These are phyloP conservation scores for Rhimphoctona megacephalus DNA, from an alignment of 2,888 invertebrate species.

Conservation along the genomic window DNA sequence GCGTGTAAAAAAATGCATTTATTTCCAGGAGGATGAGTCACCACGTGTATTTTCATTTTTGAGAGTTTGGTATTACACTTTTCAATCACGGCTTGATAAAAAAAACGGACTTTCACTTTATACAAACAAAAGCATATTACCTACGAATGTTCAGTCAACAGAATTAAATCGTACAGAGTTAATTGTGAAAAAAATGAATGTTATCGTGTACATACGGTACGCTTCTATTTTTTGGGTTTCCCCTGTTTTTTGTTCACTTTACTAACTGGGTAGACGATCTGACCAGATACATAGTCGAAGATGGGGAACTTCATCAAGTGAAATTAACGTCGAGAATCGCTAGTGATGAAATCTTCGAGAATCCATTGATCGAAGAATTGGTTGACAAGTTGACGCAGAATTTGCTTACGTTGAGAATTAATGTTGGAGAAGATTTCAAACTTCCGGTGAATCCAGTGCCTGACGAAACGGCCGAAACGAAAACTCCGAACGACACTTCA, in stretches of 20 bases:
- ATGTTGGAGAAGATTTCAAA: neutral
- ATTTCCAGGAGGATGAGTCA: too few species aligned
- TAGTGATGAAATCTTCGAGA: neutral
- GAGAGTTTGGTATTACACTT: too few species aligned
- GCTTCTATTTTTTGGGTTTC: neutral
- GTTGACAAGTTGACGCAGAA: neutral
- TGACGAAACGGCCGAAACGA: neutral
- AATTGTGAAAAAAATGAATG: neutral
- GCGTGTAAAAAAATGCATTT: too few species aligned
- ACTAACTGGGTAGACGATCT: neutral
- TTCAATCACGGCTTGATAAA: too few species aligned
- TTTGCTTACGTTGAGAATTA: neutral
- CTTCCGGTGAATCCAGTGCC: too few species aligned
- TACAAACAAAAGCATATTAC: too few species aligned
- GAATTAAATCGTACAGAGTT: neutral
- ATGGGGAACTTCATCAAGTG: neutral
- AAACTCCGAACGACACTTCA: neutral
- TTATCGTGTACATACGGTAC: neutral
- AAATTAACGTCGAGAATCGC: neutral
- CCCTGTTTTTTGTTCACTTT: neutral
- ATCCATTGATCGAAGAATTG: neutral
- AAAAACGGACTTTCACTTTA: too few species aligned
- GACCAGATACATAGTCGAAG: neutral
- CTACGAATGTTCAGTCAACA: neutral
- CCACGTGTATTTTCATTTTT: too few species aligned